A percentile compares a stretch with the other conserved stretches of the same genome.
phyloP scores from a whole-genome alignment of 2,888 invertebrate species.

The Brenthis daphne region DNA sequence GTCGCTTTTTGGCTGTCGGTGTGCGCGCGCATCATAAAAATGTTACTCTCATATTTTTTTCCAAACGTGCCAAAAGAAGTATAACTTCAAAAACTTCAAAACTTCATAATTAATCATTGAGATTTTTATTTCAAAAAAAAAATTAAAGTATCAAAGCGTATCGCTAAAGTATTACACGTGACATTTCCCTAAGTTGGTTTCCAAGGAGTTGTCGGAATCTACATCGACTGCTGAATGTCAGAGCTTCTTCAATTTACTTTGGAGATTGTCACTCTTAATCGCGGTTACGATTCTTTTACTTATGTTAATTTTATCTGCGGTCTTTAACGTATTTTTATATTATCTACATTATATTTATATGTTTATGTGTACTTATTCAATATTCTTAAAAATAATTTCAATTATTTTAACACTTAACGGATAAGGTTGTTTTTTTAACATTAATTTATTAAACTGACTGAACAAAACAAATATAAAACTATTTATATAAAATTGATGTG shows the following conservation, averaged over 20 bases:
- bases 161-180: conserved; percentile 44
- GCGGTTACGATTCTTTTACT: conserved; percentile 35
- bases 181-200: conserved; percentile 37
- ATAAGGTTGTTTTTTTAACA: too few species aligned
- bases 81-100: too few species aligned
- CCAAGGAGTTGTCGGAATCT: conserved; percentile 39
- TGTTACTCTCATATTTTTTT: too few species aligned
- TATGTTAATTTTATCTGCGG: neutral
- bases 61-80: too few species aligned
- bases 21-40: too few species aligned
- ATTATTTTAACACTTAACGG: too few species aligned
- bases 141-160: conserved; percentile 52
- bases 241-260: conserved; percentile 58
- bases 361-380: neutral
- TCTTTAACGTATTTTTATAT: conserved; percentile 6
- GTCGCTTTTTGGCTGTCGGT: too few species aligned
- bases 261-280: conserved; percentile 60
- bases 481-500: too few species aligned
- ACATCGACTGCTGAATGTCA: conserved; percentile 32
- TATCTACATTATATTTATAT: neutral
- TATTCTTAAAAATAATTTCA: too few species aligned
- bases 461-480: too few species aligned
- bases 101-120: neutral
- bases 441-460: too few species aligned
- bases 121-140: neutral